Conservation (phyloP, 2,797 vertebrate species). For the Aselliscus stoliczkanus region DNA sequence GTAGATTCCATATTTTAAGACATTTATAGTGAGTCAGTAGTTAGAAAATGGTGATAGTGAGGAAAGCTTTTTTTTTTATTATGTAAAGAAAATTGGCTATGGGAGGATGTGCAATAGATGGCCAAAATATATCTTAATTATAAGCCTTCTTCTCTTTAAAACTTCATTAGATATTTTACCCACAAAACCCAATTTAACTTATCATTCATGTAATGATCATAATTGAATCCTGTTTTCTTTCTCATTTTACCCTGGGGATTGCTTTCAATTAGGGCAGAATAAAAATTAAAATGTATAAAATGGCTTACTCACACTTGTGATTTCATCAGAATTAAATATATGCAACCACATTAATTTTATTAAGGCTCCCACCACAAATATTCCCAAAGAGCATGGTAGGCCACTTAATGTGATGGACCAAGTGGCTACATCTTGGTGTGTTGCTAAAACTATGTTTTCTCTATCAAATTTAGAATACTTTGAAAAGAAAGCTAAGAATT, state of each 20-base stretch:
- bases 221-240: conserved; percentile 35
- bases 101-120: background rate
- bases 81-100: background rate
- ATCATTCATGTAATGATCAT: conserved; percentile 43
- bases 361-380: background rate
- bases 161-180: background rate
- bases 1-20: background rate
- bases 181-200: background rate
- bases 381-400: background rate
- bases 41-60: background rate
- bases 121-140: conserved; percentile 49
- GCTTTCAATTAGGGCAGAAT: conserved; percentile 57
- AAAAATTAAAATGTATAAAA: conserved; percentile 17
- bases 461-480: background rate
- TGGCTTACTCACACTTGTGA: background rate
- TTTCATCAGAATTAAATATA: conserved; percentile 50
- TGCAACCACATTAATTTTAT: conserved; percentile 12
- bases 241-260: background rate
- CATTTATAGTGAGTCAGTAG: background rate
- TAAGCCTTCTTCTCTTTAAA: background rate
- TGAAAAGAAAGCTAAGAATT: background rate
- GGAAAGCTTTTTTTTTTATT: background rate
- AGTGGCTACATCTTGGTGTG: background rate
- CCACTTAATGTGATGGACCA: background rate
- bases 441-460: conserved; percentile 10